Percentiles rank a stretch among this genome's conserved stretches.
These are phyloP conservation scores for Drosophila leonis DNA, from an alignment of 2,888 invertebrate genomes.

Conservation along the genomic window DNA sequence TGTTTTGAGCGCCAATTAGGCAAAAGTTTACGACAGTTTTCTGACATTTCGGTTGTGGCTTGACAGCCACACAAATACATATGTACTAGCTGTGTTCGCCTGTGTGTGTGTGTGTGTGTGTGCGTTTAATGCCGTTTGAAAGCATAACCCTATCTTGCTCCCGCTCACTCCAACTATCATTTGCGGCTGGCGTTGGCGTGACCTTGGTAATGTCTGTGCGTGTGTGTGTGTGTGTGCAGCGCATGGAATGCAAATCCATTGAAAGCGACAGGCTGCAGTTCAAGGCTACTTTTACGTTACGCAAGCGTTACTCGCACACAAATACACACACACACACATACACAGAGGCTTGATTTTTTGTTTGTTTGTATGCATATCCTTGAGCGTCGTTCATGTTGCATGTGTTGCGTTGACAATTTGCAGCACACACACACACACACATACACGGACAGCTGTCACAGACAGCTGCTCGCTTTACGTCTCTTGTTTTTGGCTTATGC, in stretches of 20 bases:
- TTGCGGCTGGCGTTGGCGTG: constrained; percentile 51
- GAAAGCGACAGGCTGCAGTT: constrained; percentile 80
- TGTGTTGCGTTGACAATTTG: constrained; percentile 70
- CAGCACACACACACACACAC: constrained; percentile 1
- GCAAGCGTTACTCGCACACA: constrained; percentile 66
- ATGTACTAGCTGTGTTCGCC: background rate
- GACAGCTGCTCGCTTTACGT: constrained; percentile 20
- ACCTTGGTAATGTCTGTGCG: constrained; percentile 37
- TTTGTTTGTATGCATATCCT: constrained; percentile 58
- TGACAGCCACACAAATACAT: constrained; percentile 38
- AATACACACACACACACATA: constrained; percentile 31
- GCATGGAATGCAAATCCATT: constrained; percentile 81
- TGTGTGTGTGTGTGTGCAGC: constrained; percentile 35
- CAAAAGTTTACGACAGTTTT: constrained; percentile 59
- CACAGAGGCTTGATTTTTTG: constrained; percentile 19
- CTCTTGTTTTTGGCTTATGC: constrained; percentile 33
- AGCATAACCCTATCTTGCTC: constrained; percentile 6
- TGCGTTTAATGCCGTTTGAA: constrained; percentile 19
- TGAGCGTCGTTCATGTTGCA: constrained; percentile 65
- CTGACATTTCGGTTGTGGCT: constrained; percentile 62
- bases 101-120: constrained; percentile 5
- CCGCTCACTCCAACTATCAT: constrained; percentile 41
- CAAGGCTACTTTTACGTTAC: constrained; percentile 81
- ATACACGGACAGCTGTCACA: constrained; percentile 1
- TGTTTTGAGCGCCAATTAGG: constrained; percentile 65